Percentiles rank a stretch among this genome's conserved stretches.
These are phyloP conservation scores for Apotomis turbidana DNA, from an alignment of 2,888 invertebrate species.

Conservation along the genomic window DNA sequence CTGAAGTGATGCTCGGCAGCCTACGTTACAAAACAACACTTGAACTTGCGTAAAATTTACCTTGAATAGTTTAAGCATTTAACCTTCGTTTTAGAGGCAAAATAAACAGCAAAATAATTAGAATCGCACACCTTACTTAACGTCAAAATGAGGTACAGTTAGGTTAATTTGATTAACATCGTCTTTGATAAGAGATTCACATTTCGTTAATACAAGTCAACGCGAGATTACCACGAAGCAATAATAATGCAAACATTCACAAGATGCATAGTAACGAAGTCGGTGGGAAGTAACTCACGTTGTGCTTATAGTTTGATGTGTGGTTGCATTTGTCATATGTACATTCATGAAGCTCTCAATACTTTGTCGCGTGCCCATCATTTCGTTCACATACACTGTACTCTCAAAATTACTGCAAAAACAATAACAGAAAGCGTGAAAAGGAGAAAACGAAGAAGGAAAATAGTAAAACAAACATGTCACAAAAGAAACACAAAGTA, in stretches of 20 bases:
- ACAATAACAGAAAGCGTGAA: slow-evolving; percentile 75
- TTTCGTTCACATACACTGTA: slow-evolving; percentile 80
- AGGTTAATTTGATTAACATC: not conserved
- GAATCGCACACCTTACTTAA: slow-evolving; percentile 5
- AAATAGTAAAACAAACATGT: slow-evolving; percentile 43
- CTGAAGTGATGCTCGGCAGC: slow-evolving; percentile 76
- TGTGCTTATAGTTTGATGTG: slow-evolving; percentile 67
- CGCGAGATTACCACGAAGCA: slow-evolving; percentile 36
- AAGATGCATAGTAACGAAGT: slow-evolving; percentile 42
- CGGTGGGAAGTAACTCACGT: slow-evolving; percentile 71
- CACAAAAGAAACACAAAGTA: slow-evolving; percentile 44
- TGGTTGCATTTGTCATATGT: slow-evolving; percentile 75
- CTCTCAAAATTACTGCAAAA: slow-evolving; percentile 83
- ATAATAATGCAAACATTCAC: slow-evolving; percentile 38
- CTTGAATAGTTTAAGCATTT: slow-evolving; percentile 5
- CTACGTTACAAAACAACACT: slow-evolving; percentile 47
- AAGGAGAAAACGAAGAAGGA: slow-evolving; percentile 45
- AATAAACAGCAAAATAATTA: slow-evolving; percentile 20
- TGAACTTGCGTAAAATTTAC: slow-evolving; percentile 23
- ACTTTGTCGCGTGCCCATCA: slow-evolving; percentile 76
- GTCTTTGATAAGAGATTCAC: not conserved
- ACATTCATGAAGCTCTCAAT: slow-evolving; percentile 81
- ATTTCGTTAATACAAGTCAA: slow-evolving; percentile 25
- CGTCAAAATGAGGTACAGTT: not conserved
- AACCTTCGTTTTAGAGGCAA: slow-evolving; percentile 16